Conservation (phyloP, 2,797 vertebrate species). For the Parauchenoglanis punctatus region DNA sequence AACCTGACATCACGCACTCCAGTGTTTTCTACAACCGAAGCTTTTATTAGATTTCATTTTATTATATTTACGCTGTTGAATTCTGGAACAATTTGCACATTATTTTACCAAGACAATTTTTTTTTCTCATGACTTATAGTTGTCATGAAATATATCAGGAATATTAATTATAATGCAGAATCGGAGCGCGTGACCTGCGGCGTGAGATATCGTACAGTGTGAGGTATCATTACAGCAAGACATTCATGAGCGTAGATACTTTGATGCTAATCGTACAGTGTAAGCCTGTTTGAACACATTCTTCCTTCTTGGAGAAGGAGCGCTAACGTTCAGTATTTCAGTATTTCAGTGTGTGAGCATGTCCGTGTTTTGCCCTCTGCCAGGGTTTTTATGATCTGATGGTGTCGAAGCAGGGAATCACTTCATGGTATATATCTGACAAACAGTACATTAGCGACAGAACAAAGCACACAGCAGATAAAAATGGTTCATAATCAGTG, state of each 20-base stretch:
- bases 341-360: too few species aligned
- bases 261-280: neutral
- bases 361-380: neutral
- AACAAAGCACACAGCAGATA: conserved; percentile 38
- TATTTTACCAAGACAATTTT: neutral
- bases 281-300: neutral
- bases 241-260: neutral
- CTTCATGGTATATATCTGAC: neutral
- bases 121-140: too few species aligned
- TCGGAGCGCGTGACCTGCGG: too few species aligned
- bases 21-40: neutral
- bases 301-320: neutral
- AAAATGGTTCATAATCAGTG: conserved; percentile 17
- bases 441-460: neutral
- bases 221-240: too few species aligned
- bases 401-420: neutral
- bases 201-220: too few species aligned
- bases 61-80: neutral
- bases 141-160: too few species aligned
- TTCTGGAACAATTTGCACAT: too few species aligned
- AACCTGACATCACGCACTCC: neutral
- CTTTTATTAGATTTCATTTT: too few species aligned
- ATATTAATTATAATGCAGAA: too few species aligned
- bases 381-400: neutral
- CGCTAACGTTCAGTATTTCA: neutral